Evolutionary conservation across 2,797 vertebrate genomes (phyloP), one percentile per base, ranked within the genome.

Genomic region (Sebastes umbrosus): DNA sequence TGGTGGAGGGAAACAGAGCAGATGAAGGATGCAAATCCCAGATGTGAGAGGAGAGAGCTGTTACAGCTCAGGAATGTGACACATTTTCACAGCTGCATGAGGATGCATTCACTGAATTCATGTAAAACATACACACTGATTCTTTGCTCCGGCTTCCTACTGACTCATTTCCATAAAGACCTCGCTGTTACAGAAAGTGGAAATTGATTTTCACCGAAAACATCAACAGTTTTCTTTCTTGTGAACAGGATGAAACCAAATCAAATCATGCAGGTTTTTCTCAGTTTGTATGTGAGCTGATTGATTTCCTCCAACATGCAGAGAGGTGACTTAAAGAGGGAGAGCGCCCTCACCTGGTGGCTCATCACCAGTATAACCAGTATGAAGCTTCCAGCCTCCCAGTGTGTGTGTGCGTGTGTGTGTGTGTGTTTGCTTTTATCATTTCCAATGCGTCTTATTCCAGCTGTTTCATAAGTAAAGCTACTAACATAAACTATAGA

Each of bases 321-420:
- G 50, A 36, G 34, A 36, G 34, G 4, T 0, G 32, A 72, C 29
- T 20, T 50, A 36, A 64, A 81, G 90, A 84, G 76, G 14, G 20
- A 88, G 71, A 87, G 90, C 86, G 83, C 84, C 88, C 77, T 86
- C 88, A 83, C 4, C 83, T 90, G 90, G 79, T 64, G n/a, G 66
- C 20, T 5, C 16, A 3, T 25, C 50, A 31, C 8, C 22, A 55
- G 9, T 22, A 65, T 24, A 31, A 22, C 18, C 31, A 66, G 27
- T 0, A 2, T 6, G 18, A 52, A 34, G 16, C 24, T 16, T 14
- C 50, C 12, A 54, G 55, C 14, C 29, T 57, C 5, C 2, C 0
- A 43, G 39, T 8, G 4, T 60, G 14, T 55, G n/a, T 69, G 36
- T 7, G 4, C n/a, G n/a, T 60, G 13, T 55, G n/a, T 69, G 31